Evolutionary conservation across 2,888 invertebrate species (phyloP), one percentile per base, ranked within the genome.

Genomic region (Synergus japonicus): DNA sequence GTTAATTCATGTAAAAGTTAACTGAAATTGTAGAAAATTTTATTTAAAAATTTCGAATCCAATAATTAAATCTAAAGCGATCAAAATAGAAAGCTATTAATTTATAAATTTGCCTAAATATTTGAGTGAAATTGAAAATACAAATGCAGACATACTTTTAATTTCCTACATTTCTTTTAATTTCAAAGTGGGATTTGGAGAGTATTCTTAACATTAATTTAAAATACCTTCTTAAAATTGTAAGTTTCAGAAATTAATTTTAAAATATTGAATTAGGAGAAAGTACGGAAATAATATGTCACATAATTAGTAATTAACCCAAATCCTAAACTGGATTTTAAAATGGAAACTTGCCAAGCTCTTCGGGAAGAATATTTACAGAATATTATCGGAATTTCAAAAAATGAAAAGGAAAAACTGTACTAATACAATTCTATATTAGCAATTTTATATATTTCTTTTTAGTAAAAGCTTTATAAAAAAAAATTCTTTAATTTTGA

Each of bases 241-340:
- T 2, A 1, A n/a, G 7, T 54, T n/a, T 3, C 54, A n/a, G 2
- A 22, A 18, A 60, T 18, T 60, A 22, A 18, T 18, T 22, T 22
- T 0, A 12, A 22, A 60, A 60, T 60, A 60, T 60, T 60, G 22
- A 60, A 60, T 7, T 7, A 22, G 8, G n/a, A 60, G 60, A 60
- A 60, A 60, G 60, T 44, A 22, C 43, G 46, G 18, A 69, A 44
- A 69, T 46, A 49, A 65, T n/a, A 12, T 46, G 60, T 41, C 37
- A 77, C 78, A 54, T 83, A 82, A 83, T 82, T 81, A 80, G 49
- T 49, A 84, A 83, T 84, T 83, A 85, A 83, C 84, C 84, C 82
- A 85, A 86, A 86, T 86, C 85, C 87, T 85, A 85, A 87, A 87
- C 86, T 87, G 85, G 86, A 87, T 85, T 85, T 78, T 79, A 79